These are phyloP conservation scores for Xenopus petersii DNA, from an alignment of 2,797 vertebrate species.

Conservation along the genomic window DNA sequence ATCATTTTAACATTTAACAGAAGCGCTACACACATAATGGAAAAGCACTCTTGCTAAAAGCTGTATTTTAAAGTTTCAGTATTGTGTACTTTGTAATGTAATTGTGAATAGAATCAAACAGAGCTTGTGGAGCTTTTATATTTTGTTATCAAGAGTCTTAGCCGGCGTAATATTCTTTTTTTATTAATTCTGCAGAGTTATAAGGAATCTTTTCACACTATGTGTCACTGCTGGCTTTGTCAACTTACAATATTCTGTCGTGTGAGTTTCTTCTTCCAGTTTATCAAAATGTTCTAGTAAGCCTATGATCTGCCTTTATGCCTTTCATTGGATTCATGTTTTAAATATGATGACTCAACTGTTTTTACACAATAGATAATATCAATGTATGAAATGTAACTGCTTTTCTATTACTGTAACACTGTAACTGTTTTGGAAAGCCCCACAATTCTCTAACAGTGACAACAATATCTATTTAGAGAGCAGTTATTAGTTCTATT, in stretches of 20 bases:
- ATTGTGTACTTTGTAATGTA: constrained; percentile 1
- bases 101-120: constrained; percentile 5
- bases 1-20: too few relatives aligned
- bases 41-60: background rate
- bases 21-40: background rate
- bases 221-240: background rate
- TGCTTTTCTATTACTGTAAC: too few relatives aligned
- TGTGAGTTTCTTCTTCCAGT: background rate
- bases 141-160: constrained; percentile 1
- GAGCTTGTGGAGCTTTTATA: background rate
- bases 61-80: background rate
- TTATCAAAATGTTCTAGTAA: background rate
- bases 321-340: too few relatives aligned
- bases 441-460: too few relatives aligned
- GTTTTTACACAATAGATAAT: too few relatives aligned
- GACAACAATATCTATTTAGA: too few relatives aligned
- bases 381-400: too few relatives aligned
- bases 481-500: too few relatives aligned
- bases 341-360: too few relatives aligned
- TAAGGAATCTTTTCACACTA: background rate
- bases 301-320: too few relatives aligned
- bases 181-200: background rate
- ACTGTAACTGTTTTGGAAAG: too few relatives aligned
- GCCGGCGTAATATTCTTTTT: background rate
- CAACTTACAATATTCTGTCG: background rate